A percentile compares a stretch with the other conserved stretches of the same genome.
Evolutionary conservation across 2,888 invertebrate genomes (phyloP).

Genomic region (Homarus gammarus): DNA sequence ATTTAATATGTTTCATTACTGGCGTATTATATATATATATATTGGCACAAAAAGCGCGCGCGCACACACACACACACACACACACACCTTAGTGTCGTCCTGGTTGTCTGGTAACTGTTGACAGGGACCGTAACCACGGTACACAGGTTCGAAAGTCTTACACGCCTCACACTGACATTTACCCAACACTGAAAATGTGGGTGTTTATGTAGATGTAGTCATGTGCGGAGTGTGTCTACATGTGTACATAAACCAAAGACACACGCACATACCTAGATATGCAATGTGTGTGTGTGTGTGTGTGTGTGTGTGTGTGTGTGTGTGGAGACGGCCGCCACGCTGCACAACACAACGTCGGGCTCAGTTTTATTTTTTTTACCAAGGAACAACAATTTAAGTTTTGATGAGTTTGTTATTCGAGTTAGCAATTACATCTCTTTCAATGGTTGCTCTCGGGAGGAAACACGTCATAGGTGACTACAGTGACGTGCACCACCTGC

Average conservation of each 20-base stretch:
- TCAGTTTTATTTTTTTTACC: background rate
- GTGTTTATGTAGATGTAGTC: too few species aligned
- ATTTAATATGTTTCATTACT: background rate
- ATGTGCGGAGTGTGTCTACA: too few species aligned
- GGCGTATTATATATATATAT: background rate
- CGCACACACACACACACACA: slow-evolving; percentile 26
- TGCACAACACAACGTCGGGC: background rate
- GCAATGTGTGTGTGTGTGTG: too few species aligned
- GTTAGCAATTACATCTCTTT: slow-evolving; percentile 10
- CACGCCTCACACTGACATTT: too few species aligned
- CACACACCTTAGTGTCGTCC: background rate
- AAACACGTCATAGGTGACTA: background rate
- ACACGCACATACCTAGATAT: too few species aligned
- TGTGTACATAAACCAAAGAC: too few species aligned
- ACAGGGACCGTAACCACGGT: too few species aligned
- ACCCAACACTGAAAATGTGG: too few species aligned
- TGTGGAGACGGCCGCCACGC: background rate
- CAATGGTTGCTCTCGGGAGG: background rate
- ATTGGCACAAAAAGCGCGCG: too few species aligned
- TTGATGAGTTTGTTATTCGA: slow-evolving; percentile 26
- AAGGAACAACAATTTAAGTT: slow-evolving; percentile 32
- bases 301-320: too few species aligned
- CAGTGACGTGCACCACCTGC: background rate
- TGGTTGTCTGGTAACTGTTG: too few species aligned
- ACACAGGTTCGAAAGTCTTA: too few species aligned